These are phyloP conservation scores for Coendou prehensilis DNA, from an alignment of 2,797 vertebrate species.

Conservation along the genomic window DNA sequence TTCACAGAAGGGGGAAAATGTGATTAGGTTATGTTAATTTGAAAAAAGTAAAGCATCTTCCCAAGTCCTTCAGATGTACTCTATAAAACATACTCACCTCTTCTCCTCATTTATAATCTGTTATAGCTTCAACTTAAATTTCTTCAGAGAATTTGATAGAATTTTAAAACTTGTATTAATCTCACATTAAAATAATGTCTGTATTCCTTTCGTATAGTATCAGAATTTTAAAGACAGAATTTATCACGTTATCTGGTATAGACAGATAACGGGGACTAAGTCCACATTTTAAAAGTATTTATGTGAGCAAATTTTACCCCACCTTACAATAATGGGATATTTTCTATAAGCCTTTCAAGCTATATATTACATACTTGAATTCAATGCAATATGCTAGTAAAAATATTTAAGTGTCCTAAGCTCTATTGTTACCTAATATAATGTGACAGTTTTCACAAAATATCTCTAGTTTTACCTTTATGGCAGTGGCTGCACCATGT, in stretches of 20 bases:
- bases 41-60: neutral
- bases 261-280: neutral
- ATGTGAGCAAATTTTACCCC: neutral
- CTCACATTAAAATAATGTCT: neutral
- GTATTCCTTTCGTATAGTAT: neutral
- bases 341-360: neutral
- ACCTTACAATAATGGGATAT: neutral
- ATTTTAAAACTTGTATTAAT: neutral
- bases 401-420: neutral
- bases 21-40: neutral
- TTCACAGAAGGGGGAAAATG: neutral
- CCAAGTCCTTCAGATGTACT: neutral
- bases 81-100: accelerated
- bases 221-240: neutral
- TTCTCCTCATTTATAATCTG: neutral
- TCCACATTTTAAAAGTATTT: neutral
- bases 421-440: neutral
- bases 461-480: neutral
- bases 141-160: neutral
- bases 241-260: neutral
- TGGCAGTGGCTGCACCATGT: neutral
- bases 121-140: neutral
- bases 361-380: neutral
- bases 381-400: neutral
- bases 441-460: neutral